Conservation (phyloP, 1,140 invertebrate genomes). For the Pomacea maculata region DNA sequence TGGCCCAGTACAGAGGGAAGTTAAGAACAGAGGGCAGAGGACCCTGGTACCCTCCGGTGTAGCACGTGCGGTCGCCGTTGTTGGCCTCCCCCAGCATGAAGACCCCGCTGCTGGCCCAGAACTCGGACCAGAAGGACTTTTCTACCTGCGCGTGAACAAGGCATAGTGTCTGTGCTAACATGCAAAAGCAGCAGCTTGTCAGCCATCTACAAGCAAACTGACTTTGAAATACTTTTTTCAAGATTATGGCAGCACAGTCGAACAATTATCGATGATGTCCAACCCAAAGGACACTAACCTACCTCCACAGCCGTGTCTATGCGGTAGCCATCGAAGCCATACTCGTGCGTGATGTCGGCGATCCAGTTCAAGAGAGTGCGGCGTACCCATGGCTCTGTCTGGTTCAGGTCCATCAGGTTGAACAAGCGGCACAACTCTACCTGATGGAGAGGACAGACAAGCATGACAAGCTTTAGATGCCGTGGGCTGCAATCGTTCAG, state of each 20-base stretch:
- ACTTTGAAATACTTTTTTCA: too few species aligned
- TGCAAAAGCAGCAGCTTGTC: too few species aligned
- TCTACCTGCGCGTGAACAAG: slow-evolving; percentile 17
- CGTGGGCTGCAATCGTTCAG: too few species aligned
- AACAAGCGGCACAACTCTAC: slow-evolving; percentile 38
- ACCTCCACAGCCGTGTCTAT: slow-evolving; percentile 40
- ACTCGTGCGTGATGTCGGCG: slow-evolving; percentile 23
- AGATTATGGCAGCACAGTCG: too few species aligned
- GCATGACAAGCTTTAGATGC: too few species aligned
- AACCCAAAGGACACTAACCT: background rate
- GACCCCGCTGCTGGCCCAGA: slow-evolving; percentile 18
- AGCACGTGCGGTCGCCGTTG: slow-evolving; percentile 29
- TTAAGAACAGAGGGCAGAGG: slow-evolving; percentile 33
- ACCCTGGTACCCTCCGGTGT: slow-evolving; percentile 31
- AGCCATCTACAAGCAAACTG: too few species aligned
- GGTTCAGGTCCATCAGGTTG: slow-evolving; percentile 36
- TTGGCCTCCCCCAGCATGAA: slow-evolving; percentile 36
- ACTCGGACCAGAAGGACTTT: slow-evolving; percentile 35
- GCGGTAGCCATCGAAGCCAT: slow-evolving; percentile 38
- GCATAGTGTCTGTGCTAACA: too few species aligned
- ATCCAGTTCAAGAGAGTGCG: slow-evolving; percentile 32
- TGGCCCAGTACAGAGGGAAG: slow-evolving; percentile 32
- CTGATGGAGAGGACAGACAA: background rate
- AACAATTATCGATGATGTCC: too few species aligned
- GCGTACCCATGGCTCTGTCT: slow-evolving; percentile 29